These are phyloP conservation scores for Digitonthophagus gazella DNA, from an alignment of 2,888 invertebrate species.

Conservation along the genomic window DNA sequence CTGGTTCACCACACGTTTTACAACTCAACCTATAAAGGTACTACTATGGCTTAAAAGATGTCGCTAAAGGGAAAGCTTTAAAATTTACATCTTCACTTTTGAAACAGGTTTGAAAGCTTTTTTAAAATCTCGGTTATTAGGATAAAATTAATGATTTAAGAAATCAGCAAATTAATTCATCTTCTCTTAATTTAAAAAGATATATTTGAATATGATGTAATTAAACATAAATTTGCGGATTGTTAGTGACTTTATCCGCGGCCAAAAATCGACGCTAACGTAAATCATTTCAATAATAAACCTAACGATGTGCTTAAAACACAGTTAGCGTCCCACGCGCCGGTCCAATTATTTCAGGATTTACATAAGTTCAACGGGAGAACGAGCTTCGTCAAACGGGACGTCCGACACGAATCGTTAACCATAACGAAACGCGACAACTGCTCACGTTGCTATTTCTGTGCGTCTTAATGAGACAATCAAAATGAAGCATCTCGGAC, in stretches of 20 bases:
- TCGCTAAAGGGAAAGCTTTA: too few relatives aligned
- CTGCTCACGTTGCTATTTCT: slow-evolving; percentile 12
- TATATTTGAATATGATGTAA: too few relatives aligned
- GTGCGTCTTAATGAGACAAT: slow-evolving; percentile 12
- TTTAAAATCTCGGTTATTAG: too few relatives aligned
- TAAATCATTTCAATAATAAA: background rate
- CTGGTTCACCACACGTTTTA: too few relatives aligned
- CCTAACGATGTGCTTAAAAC: background rate
- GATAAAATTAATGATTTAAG: too few relatives aligned
- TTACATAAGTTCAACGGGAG: background rate
- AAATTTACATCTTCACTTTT: too few relatives aligned
- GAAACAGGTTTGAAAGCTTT: too few relatives aligned
- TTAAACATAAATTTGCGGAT: background rate
- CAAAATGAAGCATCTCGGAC: slow-evolving; percentile 13
- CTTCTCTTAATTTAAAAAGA: too few relatives aligned
- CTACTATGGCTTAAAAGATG: too few relatives aligned
- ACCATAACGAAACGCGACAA: slow-evolving; percentile 14
- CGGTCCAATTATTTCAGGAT: background rate
- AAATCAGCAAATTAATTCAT: too few relatives aligned
- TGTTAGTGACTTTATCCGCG: background rate
- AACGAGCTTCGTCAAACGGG: background rate
- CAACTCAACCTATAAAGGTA: too few relatives aligned
- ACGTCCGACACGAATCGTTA: slow-evolving; percentile 6
- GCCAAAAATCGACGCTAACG: background rate
- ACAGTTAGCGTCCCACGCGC: background rate